A percentile compares a stretch with the other conserved stretches of the same genome.
Evolutionary conservation across 1,140 invertebrate species (phyloP).

Genomic region (Chrysopa pallens): DNA sequence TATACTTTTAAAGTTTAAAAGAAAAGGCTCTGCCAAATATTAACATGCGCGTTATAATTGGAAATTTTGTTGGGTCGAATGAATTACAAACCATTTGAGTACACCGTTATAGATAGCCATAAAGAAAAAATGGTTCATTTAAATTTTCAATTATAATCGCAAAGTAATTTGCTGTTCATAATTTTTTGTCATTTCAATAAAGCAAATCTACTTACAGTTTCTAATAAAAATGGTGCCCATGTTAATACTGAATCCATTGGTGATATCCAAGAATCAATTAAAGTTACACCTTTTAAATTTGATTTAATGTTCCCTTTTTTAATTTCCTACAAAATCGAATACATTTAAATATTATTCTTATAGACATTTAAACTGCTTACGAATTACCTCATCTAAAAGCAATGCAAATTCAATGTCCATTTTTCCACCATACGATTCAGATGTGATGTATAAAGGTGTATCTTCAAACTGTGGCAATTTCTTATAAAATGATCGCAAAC

Average conservation of each 20-base stretch:
- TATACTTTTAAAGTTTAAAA: no score
- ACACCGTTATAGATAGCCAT: no score
- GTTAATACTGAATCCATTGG: conserved; percentile 62
- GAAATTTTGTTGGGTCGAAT: no score
- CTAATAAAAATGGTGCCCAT: conserved; percentile 61
- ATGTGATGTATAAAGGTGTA: conserved; percentile 62
- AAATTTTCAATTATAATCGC: no score
- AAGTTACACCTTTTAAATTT: conserved; percentile 55
- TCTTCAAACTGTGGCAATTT: conserved; percentile 42
- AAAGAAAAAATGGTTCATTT: no score
- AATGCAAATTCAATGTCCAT: conserved; percentile 66
- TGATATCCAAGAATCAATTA: conserved; percentile 76
- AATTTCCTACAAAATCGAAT: conserved; percentile 34
- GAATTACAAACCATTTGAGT: no score
- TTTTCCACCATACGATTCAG: conserved; percentile 79
- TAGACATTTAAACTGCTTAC: conserved; percentile 1
- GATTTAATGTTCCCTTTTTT: conserved; percentile 38
- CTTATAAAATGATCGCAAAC: conserved; percentile 44
- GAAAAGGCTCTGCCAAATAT: no score
- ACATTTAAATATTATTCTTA: conserved; percentile 1
- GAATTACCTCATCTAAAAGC: conserved; percentile 34
- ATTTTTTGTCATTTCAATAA: conserved; percentile 2
- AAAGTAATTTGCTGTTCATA: background rate
- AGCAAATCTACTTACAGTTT: conserved; percentile 32
- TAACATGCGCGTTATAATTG: no score